Evolutionary conservation across 2,888 invertebrate genomes (phyloP), one percentile per base, ranked within the genome.

Genomic region (Incurvaria masculella): DNA sequence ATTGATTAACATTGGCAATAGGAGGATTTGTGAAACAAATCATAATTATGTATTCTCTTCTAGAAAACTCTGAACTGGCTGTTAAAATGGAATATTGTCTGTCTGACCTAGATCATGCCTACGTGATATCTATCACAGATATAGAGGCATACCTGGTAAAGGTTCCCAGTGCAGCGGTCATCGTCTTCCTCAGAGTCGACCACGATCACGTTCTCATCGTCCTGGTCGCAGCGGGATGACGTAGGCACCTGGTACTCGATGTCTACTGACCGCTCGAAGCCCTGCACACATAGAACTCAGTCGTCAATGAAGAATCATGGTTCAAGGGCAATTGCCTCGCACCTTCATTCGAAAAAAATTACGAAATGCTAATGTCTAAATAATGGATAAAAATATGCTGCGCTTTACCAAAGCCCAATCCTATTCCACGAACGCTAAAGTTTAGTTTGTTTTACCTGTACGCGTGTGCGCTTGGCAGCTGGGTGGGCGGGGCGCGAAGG

Each of bases 181-280:
- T 86, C 88, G 45, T 89, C 89, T 58, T 89, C 90, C 56, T 90
- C 90, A 1, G 89, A 89, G 62, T 89, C 90, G 0, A 89, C 88
- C 4, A 88, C 85, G 42, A 90, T 86, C 40, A 90, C 87, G 17
- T 82, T 82, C 55, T 91, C 90, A 61, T 91, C 91, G 59, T 91
- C 89, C 62, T 91, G 91, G 63, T 92, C 92, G 50, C 91, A 83
- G 59, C 92, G 91, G 21, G 91, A 91, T 19, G 91, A 91, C 0
- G 92, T 92, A 6, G 92, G 91, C 49, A 92, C 91, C 73, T 92
- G 87, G 63, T 88, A 88, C 61, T 90, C 89, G n/a, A 88, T 87
- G 61, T 86, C 85, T 42, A 83, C 84, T 2, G 84, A 84, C 53
- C 85, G 80, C 49, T 82, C 81, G 56, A 86, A 82, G 45, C 82